Conservation (phyloP, 2,888 invertebrate species). For the Yponomeuta cagnagella region DNA sequence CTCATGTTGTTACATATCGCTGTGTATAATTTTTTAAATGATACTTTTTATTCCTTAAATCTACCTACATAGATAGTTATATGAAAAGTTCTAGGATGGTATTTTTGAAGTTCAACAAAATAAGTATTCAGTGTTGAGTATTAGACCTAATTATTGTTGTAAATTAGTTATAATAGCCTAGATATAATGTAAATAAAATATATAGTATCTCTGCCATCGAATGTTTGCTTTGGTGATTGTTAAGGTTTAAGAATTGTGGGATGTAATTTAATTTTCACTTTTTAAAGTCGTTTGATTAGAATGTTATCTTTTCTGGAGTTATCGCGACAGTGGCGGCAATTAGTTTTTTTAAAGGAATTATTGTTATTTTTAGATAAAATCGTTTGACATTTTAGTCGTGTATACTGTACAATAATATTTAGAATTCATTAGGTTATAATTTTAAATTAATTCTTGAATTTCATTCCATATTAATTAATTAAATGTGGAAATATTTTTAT, state of each 20-base stretch:
- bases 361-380: neutral
- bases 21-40: conserved; percentile 1
- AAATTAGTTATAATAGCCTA: neutral
- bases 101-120: conserved; percentile 12
- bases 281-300: neutral
- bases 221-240: conserved; percentile 12
- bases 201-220: conserved; percentile 8
- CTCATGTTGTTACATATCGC: conserved; percentile 11
- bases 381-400: neutral
- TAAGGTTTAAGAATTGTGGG: neutral
- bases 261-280: neutral
- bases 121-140: conserved; percentile 16
- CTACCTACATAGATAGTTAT: conserved; percentile 9
- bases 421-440: neutral
- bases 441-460: conserved; percentile 4
- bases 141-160: conserved; percentile 8
- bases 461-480: conserved; percentile 4
- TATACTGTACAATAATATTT: neutral
- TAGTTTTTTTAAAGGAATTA: neutral
- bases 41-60: neutral
- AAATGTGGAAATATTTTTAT: conserved; percentile 7
- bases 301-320: neutral
- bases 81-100: conserved; percentile 3
- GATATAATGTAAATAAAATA: neutral
- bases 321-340: neutral